Base-by-base conservation (phyloP, 2,797 vertebrate genomes). In the Rhodeus uyekii region DNA sequence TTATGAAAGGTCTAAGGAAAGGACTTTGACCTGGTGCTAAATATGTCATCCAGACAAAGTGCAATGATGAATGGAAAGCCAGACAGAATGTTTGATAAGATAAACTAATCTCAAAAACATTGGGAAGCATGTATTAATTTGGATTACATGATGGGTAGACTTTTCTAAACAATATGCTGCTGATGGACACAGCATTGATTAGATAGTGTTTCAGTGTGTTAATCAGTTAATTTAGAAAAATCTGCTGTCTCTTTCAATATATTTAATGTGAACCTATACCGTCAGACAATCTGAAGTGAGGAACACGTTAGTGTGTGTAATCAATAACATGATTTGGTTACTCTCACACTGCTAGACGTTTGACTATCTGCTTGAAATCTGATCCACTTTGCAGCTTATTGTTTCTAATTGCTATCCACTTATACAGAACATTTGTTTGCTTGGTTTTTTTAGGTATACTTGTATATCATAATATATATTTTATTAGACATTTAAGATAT, bases 191-290 rank as follows among this genome's bases (percentile, higher is more conserved):
- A 58, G 19, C 61, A 88, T 86, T 78, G 88, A 87, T 84, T 63
- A 78, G 48, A 78, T 82, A 69, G 69, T 55, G 83, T 88, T 87
- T 81, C 78, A 74, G 80, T 67, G 78, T 77, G 83, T 76, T 68
- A 79, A 55, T n/a, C 78, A 39, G 67, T 24, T 88, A 81, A 88
- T 88, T 83, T 61, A 82, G 87, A 89, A 86, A 87, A 87, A 89
- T 86, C 80, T 84, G 78, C 84, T 76, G 78, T 83, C 80, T 74
- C 61, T 77, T 78, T 78, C 27, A 29, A 77, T 86, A 50, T 48
- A 53, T 68, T 65, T n/a, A 2, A 3, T 18, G 42, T 76, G 72
- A 80, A 44, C 10, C 36, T 19, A 44, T 67, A 16, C 46, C 14
- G 3, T 8, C 3, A 1, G 14, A 61, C 29, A 27, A 14, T 85